These are phyloP conservation scores for Drosophila nannoptera DNA, from an alignment of 1,140 invertebrate species.

Conservation along the genomic window DNA sequence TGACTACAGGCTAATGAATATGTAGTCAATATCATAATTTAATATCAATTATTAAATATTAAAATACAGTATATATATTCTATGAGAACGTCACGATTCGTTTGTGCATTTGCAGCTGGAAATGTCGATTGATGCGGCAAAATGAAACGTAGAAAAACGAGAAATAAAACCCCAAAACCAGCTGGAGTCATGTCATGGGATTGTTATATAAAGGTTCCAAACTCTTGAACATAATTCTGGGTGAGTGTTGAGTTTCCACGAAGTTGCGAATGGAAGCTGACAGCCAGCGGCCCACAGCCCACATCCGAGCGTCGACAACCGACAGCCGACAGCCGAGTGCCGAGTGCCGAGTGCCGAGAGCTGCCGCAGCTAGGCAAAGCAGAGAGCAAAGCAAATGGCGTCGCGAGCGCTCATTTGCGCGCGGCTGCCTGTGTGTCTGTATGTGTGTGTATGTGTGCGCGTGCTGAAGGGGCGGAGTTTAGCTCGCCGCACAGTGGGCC, in stretches of 20 bases:
- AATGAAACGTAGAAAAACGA: constrained; percentile 78
- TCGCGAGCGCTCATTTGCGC: constrained; percentile 23
- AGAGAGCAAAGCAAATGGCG: constrained; percentile 65
- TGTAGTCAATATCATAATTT: too few species aligned
- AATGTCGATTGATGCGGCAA: constrained; percentile 53
- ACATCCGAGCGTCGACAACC: too few species aligned
- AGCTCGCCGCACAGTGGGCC: constrained; percentile 56
- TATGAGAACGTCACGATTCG: too few species aligned
- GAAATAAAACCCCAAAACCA: constrained; percentile 66
- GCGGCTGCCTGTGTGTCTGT: constrained; percentile 12
- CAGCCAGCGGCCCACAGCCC: too few species aligned
- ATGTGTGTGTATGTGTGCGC: constrained; percentile 3
- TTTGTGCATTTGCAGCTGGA: constrained; percentile 48
- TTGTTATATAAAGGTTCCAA: constrained; percentile 79
- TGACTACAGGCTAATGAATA: too few species aligned
- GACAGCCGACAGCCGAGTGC: too few species aligned
- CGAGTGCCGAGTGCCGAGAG: constrained; percentile 17
- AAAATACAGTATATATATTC: too few species aligned
- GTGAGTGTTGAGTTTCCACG: constrained; percentile 51
- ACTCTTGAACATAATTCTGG: constrained; percentile 79
- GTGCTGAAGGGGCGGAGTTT: constrained; percentile 60
- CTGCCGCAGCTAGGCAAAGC: too few species aligned
- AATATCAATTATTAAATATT: too few species aligned
- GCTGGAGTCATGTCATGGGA: constrained; percentile 79
- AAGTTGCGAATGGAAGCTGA: constrained; percentile 1